These are phyloP conservation scores for Drosophila pectinifera DNA, from an alignment of 1,140 invertebrate species.

Conservation along the genomic window DNA sequence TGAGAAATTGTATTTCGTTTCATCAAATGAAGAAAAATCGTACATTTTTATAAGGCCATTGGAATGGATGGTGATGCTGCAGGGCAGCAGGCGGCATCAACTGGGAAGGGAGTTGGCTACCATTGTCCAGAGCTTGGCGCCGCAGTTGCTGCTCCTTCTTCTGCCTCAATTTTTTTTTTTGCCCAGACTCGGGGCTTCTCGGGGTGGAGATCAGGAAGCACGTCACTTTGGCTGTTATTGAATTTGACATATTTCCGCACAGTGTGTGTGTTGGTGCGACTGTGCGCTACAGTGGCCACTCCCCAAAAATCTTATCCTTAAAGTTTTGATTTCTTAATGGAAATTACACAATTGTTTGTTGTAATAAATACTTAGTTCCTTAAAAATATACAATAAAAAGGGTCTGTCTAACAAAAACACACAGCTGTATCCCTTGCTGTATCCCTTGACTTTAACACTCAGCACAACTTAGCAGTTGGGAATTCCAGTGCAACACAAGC, in stretches of 20 bases:
- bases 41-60: conserved; percentile 76
- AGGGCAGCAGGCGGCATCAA: conserved; percentile 4
- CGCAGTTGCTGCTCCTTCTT: conserved; percentile 41
- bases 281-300: conserved; percentile 17
- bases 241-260: conserved; percentile 71
- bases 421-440: no score
- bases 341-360: not conserved
- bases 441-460: no score
- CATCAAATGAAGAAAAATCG: conserved; percentile 83
- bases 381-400: no score
- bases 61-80: conserved; percentile 26
- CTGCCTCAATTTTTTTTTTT: conserved; percentile 7
- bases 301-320: no score
- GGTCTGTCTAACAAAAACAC: no score
- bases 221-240: conserved; percentile 71
- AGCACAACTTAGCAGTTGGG: no score
- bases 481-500: no score
- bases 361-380: not conserved
- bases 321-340: not conserved
- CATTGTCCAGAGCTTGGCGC: conserved; percentile 71
- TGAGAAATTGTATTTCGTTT: conserved; percentile 83
- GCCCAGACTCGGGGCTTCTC: conserved; percentile 2
- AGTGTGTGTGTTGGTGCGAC: conserved; percentile 20
- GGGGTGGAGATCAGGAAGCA: conserved; percentile 32
- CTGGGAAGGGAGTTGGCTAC: conserved; percentile 24